Conservation (phyloP, 2,113 vertebrate genomes). For the Nothobranchius kuhntae region DNA sequence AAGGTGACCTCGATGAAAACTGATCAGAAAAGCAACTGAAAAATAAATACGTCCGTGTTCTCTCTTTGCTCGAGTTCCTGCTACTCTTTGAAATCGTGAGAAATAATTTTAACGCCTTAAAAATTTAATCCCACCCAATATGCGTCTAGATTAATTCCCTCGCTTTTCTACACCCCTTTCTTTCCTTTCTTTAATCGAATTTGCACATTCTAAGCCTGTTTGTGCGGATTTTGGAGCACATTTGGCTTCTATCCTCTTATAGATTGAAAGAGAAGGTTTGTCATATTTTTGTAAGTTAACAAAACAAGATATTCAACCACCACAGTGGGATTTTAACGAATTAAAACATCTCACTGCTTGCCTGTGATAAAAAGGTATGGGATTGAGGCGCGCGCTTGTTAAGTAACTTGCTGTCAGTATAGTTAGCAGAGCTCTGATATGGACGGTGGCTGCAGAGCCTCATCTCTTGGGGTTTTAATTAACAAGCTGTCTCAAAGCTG, state of each 20-base stretch:
- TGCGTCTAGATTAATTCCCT: slow-evolving; percentile 70
- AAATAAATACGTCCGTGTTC: slow-evolving; percentile 1
- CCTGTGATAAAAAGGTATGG: slow-evolving; percentile 70
- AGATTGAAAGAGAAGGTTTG: slow-evolving; percentile 67
- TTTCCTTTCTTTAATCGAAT: slow-evolving; percentile 73
- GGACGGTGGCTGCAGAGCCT: slow-evolving; percentile 77
- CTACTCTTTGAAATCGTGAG: slow-evolving; percentile 37
- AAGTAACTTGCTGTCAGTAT: slow-evolving; percentile 82
- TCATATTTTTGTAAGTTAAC: slow-evolving; percentile 69
- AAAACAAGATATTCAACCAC: slow-evolving; percentile 74
- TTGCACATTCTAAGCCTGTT: slow-evolving; percentile 69
- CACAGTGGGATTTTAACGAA: slow-evolving; percentile 77
- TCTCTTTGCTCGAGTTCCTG: slow-evolving; percentile 63
- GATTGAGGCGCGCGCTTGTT: slow-evolving; percentile 75
- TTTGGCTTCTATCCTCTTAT: slow-evolving; percentile 60
- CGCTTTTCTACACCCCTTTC: slow-evolving; percentile 62
- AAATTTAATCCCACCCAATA: slow-evolving; percentile 65
- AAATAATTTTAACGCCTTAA: slow-evolving; percentile 35
- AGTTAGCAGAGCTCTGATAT: slow-evolving; percentile 83
- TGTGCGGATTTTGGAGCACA: slow-evolving; percentile 62
- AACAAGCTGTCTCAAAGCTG: slow-evolving; percentile 82
- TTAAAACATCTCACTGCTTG: slow-evolving; percentile 75
- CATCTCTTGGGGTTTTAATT: slow-evolving; percentile 84
- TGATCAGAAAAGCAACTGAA: slow-evolving; percentile 62
- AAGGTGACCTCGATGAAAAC: slow-evolving; percentile 66